Evolutionary conservation across 2,113 vertebrate genomes (phyloP).

Genomic region (Addax nasomaculatus): DNA sequence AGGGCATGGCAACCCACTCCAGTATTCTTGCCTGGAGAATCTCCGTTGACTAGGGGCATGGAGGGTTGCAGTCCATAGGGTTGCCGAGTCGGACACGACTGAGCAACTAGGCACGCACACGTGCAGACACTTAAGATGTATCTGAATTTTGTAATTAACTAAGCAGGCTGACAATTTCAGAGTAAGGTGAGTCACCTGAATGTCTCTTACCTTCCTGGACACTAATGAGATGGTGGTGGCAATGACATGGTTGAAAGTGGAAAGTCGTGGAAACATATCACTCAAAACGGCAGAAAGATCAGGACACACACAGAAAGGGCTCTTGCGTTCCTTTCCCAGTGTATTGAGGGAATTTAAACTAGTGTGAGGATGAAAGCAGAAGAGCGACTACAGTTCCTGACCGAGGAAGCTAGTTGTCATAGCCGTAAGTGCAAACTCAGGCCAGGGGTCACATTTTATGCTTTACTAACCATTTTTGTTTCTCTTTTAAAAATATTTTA

Average conservation of each 20-base stretch:
- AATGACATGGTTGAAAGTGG: rapidly evolving
- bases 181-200: not conserved
- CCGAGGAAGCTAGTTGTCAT: not conserved
- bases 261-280: rapidly evolving
- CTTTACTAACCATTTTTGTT: not conserved
- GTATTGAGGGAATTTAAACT: not conserved
- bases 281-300: not conserved
- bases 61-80: not conserved
- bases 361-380: rapidly evolving
- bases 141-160: not conserved
- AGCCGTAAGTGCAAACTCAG: not conserved
- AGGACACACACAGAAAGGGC: rapidly evolving
- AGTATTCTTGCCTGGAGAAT: not conserved
- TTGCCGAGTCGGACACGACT: rapidly evolving
- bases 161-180: not conserved
- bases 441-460: not conserved
- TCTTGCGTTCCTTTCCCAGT: not conserved
- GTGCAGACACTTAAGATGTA: rapidly evolving
- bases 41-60: not conserved
- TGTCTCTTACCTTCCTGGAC: not conserved
- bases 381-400: too few relatives aligned
- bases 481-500: not conserved
- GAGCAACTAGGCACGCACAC: not conserved
- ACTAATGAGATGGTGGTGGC: not conserved
- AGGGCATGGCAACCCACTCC: not conserved